Evolutionary conservation across 1,140 invertebrate species (phyloP), one percentile per base, ranked within the genome.

Genomic region (Chrysoperla carnea): DNA sequence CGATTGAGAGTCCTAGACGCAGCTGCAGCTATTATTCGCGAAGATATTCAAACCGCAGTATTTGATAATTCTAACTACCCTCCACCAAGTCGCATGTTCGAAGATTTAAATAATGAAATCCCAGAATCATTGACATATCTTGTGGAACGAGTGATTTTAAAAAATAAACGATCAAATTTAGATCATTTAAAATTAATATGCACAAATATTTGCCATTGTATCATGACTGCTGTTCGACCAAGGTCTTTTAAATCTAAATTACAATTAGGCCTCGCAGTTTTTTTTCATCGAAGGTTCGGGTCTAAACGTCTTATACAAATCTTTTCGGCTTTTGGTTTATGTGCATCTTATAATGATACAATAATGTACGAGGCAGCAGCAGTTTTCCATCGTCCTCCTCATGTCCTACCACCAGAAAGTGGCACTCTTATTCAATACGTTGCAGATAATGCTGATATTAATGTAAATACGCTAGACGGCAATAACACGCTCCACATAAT

Each of bases 401-500:
- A 52, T 52, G 27, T 58, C 29, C 35, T 56, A 53, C 44, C 48
- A 52, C 49, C 58, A 52, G 52, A 60, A 52, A 52, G 11, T 50
- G 55, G 53, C 41, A 50, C 52, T 43, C 31, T 61, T 39, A 46
- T 56, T 50, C 61, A 63, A 51, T 58, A 58, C 37, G 55, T 59
- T 50, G 52, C 39, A 46, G 54, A 63, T 37, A 61, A 62, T 57
- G 57, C 53, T 46, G 57, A 59, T 49, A 55, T 58, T 43, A 59
- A 60, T 55, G 55, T 58, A 27, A 49, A 53, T 55, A 60, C 56
- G 3, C 41, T 63, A 13, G 59, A 62, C 46, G 57, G 56, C 36
- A 46, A 55, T 50, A 58, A 60, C 33, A 57, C 57, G 9, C 51
- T 62, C 36, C 56, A 62, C 42, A 52, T 56, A 46, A 60, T 61